Conservation (phyloP, 1,140 invertebrate species). For the Alviniconcha marisindica region DNA sequence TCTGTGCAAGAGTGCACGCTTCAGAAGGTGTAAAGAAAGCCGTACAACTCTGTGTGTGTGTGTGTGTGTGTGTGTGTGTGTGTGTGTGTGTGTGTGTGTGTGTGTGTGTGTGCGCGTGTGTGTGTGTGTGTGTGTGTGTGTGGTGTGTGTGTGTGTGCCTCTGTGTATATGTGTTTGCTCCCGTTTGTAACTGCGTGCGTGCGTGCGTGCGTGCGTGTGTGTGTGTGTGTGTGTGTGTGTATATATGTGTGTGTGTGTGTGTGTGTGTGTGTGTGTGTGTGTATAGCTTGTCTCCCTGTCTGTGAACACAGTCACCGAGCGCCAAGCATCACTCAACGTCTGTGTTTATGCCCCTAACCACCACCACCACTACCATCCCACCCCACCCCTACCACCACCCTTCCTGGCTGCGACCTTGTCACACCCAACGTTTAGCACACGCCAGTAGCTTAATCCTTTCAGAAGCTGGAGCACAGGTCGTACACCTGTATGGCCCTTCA, state of each 20-base stretch:
- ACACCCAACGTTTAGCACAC: too few species aligned
- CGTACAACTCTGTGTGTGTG: too few species aligned
- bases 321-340: too few species aligned
- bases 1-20: too few species aligned
- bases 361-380: too few species aligned
- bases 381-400: not conserved
- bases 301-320: too few species aligned
- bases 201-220: not conserved
- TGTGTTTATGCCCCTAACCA: too few species aligned
- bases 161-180: not conserved
- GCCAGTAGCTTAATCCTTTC: too few species aligned
- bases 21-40: too few species aligned
- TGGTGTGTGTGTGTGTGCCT: not conserved
- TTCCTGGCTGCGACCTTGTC: not conserved
- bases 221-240: not conserved
- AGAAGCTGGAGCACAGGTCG: not conserved
- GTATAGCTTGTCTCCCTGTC: too few species aligned
- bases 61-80: not conserved
- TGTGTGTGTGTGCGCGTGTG: conserved; percentile 14
- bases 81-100: not conserved
- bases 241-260: not conserved
- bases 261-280: conserved; percentile 8
- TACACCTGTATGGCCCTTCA: not conserved
- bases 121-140: not conserved
- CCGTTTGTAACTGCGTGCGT: not conserved